Conservation (phyloP, 1,140 invertebrate species). For the Temnothorax curvispinosus region DNA sequence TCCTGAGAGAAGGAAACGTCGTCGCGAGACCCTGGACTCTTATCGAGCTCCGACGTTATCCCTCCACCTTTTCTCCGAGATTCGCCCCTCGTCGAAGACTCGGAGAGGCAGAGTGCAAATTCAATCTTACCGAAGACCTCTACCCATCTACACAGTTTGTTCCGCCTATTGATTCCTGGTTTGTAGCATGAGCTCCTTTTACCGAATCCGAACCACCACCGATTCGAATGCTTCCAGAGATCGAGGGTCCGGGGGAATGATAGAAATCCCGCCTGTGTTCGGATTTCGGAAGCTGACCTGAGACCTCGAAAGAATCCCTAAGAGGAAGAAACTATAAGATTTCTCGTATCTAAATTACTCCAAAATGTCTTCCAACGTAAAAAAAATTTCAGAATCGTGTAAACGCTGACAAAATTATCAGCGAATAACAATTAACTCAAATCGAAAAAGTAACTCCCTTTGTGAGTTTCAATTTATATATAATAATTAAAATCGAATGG, state of each 20-base stretch:
- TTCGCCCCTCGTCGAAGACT: conserved; percentile 48
- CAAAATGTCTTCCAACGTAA: background rate
- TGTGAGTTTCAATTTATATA: background rate
- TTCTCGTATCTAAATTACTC: background rate
- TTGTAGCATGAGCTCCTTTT: conserved; percentile 54
- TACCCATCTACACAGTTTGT: conserved; percentile 74
- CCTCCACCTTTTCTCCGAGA: conserved; percentile 37
- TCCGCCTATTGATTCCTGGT: conserved; percentile 76
- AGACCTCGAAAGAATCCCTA: background rate
- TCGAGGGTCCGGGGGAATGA: conserved; percentile 11
- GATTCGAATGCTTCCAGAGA: conserved; percentile 39
- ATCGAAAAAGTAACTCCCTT: background rate
- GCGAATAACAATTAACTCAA: background rate
- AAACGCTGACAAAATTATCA: background rate
- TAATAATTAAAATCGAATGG: background rate
- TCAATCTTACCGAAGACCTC: conserved; percentile 74
- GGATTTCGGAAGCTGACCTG: conserved; percentile 64
- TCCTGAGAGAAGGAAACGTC: conserved; percentile 25
- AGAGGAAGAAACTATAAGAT: background rate
- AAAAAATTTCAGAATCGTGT: background rate
- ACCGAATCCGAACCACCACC: conserved; percentile 29
- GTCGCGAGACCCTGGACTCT: conserved; percentile 57
- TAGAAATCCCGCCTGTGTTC: conserved; percentile 53
- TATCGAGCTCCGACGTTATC: conserved; percentile 48
- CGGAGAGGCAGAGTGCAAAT: conserved; percentile 71